Evolutionary conservation across 2,113 vertebrate species (phyloP).

Genomic region (Alethe castanea): DNA sequence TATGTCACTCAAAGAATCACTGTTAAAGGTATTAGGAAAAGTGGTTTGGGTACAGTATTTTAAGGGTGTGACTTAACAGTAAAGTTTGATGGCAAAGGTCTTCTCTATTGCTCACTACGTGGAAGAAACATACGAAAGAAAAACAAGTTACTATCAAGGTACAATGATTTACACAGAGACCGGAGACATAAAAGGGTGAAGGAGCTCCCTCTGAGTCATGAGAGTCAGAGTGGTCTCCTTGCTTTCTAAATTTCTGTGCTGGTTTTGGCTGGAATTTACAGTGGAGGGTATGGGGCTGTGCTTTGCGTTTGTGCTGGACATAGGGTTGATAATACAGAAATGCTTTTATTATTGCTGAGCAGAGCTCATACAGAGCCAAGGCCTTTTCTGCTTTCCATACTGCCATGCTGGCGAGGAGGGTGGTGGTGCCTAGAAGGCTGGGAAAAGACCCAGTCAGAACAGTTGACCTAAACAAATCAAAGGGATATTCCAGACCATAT

Average conservation of each 20-base stretch:
- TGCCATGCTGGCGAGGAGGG: accelerated
- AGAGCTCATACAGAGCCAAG: background rate
- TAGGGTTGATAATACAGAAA: background rate
- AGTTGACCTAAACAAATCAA: background rate
- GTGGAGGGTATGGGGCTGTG: background rate
- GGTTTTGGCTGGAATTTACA: background rate
- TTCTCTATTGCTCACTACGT: background rate
- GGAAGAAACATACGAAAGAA: background rate
- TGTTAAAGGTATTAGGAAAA: background rate
- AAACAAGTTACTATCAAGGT: background rate
- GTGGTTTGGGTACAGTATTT: background rate
- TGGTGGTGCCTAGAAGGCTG: accelerated
- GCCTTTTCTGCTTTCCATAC: background rate
- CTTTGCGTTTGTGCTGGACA: background rate
- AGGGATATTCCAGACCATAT: background rate
- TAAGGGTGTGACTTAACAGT: background rate
- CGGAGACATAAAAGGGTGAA: accelerated
- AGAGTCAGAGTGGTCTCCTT: background rate
- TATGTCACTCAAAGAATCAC: background rate
- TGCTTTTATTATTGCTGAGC: background rate
- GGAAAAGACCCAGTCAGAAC: background rate
- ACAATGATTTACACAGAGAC: background rate
- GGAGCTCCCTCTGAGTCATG: background rate
- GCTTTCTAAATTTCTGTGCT: background rate
- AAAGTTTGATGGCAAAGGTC: background rate